Base-by-base conservation (phyloP, 2,888 invertebrate species). In the Timandra comae region DNA sequence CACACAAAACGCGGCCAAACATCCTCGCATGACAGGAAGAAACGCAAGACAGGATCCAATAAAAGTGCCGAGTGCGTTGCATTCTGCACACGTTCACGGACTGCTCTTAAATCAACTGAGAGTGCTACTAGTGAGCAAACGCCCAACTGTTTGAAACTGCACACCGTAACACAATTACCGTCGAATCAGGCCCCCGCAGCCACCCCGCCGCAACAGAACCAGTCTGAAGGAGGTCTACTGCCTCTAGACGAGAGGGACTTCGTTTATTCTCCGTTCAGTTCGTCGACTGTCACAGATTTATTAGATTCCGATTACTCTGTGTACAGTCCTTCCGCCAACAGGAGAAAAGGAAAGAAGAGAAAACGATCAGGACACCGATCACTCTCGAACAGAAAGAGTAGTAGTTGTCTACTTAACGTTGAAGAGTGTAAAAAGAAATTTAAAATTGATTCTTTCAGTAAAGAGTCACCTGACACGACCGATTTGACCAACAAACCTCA, bases 371-470 rank as follows among this genome's bases (percentile, higher is more conserved):
- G 65, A 29, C 77, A 81, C 57, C 75, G 75, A 33, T 78, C 84
- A 9, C 48, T 79, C 26, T 76, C 81, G n/a, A 67, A 59, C 44
- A 74, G 72, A 48, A 80, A 77, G 48, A 78, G 69, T 54, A 78
- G 68, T 54, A 71, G 63, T 58, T 70, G 52, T 49, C 54, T 73
- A 45, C 55, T 81, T 34, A 69, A 74, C 49, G 48, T 71, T 43
- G 81, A 79, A 37, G 72, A 75, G 52, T 73, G 66, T 52, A 67
- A 74, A 54, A 78, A 86, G 66, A 82, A 76, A 66, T 79, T 85
- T 67, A 88, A 88, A 81, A 86, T 87, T 81, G 87, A 87, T 67
- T 49, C 68, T 54, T 74, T 70, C 56, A 75, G 62, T 60, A 85
- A 67, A 50, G 69, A 76, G 27, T 53, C 52, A 27, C 49, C 63